Percentiles rank a stretch among this genome's conserved stretches.
These are phyloP conservation scores for Trisateles emortualis DNA, from an alignment of 2,888 invertebrate genomes.

Conservation along the genomic window DNA sequence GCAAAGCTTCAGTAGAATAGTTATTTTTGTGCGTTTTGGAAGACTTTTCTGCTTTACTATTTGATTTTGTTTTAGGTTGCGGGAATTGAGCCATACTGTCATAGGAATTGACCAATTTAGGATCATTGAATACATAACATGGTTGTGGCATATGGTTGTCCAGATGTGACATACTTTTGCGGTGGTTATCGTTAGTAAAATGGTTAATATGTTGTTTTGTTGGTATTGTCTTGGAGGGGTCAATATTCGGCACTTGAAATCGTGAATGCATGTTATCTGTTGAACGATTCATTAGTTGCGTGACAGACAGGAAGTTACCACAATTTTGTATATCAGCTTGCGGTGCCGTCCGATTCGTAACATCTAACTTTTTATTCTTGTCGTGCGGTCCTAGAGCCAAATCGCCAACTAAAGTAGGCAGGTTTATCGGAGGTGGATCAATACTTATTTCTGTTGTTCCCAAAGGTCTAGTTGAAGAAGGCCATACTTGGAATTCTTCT, in stretches of 20 bases:
- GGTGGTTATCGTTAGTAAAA: constrained; percentile 63
- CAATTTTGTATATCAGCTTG: constrained; percentile 76
- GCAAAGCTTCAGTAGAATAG: constrained; percentile 79
- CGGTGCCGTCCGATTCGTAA: constrained; percentile 57
- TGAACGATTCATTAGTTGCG: constrained; percentile 81
- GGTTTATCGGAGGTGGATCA: constrained; percentile 81
- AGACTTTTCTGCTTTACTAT: constrained; percentile 69
- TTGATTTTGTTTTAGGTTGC: constrained; percentile 68
- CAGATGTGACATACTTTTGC: constrained; percentile 67
- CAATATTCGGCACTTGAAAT: constrained; percentile 65
- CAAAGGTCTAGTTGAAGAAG: constrained; percentile 73
- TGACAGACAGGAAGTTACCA: constrained; percentile 80
- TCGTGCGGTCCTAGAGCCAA: constrained; percentile 81
- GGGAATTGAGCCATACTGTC: constrained; percentile 70
- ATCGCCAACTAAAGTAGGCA: constrained; percentile 81
- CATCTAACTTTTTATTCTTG: constrained; percentile 73
- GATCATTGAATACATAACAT: constrained; percentile 73
- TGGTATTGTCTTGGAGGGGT: constrained; percentile 59
- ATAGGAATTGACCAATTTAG: constrained; percentile 67
- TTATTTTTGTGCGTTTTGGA: constrained; percentile 76
- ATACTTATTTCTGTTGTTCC: constrained; percentile 83
- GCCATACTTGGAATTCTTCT: constrained; percentile 81
- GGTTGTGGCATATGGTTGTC: constrained; percentile 71
- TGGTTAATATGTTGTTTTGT: constrained; percentile 69
- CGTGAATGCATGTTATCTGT: constrained; percentile 71